Conservation (phyloP, 2,888 invertebrate species). For the Poecilus cupreus region DNA sequence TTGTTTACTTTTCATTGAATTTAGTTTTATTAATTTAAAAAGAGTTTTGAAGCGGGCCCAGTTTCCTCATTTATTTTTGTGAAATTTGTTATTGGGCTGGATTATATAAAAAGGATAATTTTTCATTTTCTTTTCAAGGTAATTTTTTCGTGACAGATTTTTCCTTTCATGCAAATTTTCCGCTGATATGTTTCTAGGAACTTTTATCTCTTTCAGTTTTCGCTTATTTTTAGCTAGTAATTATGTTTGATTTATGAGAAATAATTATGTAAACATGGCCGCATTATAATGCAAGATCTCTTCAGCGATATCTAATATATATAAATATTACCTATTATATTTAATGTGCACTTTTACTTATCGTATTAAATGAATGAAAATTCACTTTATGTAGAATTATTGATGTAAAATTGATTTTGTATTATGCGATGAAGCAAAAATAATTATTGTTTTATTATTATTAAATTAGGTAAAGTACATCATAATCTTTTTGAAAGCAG, state of each 20-base stretch:
- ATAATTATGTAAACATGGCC: not conserved
- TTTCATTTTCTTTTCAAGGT: conserved; percentile 45
- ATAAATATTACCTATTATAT: conserved; percentile 23
- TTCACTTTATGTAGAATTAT: not conserved
- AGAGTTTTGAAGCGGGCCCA: not conserved
- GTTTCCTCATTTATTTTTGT: conserved; percentile 27
- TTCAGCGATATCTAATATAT: not conserved
- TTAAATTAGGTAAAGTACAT: conserved; percentile 28
- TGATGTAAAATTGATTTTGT: no score
- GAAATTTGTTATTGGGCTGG: conserved; percentile 23
- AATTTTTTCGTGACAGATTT: conserved; percentile 51
- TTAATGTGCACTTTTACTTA: not conserved
- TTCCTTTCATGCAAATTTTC: conserved; percentile 45
- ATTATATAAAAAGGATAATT: conserved; percentile 45
- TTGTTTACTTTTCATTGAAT: conserved; percentile 43
- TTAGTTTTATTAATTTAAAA: conserved; percentile 31
- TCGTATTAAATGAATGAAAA: not conserved
- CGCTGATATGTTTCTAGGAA: conserved; percentile 30
- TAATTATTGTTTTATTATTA: conserved; percentile 24
- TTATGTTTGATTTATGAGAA: conserved; percentile 41
- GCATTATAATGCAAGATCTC: not conserved
- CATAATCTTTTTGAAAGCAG: conserved; percentile 40
- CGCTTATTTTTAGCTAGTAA: conserved; percentile 40
- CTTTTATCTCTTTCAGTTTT: conserved; percentile 36
- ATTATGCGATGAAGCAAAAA: not conserved